Percentiles rank a stretch among this genome's conserved stretches.
phyloP scores from a whole-genome alignment of 1,140 invertebrate genomes.

The Campoletis sonorensis region DNA sequence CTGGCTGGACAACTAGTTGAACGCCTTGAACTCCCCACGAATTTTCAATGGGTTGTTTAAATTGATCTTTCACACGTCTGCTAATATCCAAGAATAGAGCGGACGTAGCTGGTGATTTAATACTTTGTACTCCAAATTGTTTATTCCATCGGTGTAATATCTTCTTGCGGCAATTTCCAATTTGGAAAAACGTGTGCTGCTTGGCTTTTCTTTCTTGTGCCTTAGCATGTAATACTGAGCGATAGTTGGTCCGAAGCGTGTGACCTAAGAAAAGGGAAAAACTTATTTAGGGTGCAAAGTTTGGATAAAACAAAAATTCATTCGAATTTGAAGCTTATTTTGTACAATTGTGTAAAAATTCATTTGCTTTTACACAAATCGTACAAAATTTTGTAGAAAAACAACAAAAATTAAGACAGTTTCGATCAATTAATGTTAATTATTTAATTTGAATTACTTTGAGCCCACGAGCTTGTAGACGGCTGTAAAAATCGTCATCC shows the following conservation, averaged over 20 bases:
- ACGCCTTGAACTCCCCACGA: background rate
- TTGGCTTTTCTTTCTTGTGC: conserved; percentile 82
- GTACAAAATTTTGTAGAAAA: background rate
- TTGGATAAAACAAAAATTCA: background rate
- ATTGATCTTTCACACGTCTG: conserved; percentile 61
- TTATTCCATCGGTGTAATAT: conserved; percentile 82
- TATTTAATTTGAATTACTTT: conserved; percentile 59
- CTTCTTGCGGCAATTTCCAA: conserved; percentile 78
- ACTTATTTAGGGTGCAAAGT: background rate
- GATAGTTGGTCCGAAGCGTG: conserved; percentile 83
- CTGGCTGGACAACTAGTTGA: background rate
- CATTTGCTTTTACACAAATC: no score
- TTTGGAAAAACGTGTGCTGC: conserved; percentile 78
- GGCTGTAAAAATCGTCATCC: conserved; percentile 91
- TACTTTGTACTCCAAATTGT: conserved; percentile 76
- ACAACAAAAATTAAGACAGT: background rate
- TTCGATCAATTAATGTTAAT: background rate
- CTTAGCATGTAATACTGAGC: conserved; percentile 88
- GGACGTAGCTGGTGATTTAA: conserved; percentile 70
- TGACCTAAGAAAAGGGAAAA: conserved; percentile 76
- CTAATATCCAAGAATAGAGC: conserved; percentile 74
- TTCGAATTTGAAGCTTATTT: background rate
- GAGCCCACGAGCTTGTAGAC: conserved; percentile 70
- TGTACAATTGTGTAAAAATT: background rate
- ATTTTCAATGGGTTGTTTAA: background rate